Percentiles rank a stretch among this genome's conserved stretches.
Evolutionary conservation across 2,113 vertebrate genomes (phyloP).

Genomic region (Semnopithecus entellus): DNA sequence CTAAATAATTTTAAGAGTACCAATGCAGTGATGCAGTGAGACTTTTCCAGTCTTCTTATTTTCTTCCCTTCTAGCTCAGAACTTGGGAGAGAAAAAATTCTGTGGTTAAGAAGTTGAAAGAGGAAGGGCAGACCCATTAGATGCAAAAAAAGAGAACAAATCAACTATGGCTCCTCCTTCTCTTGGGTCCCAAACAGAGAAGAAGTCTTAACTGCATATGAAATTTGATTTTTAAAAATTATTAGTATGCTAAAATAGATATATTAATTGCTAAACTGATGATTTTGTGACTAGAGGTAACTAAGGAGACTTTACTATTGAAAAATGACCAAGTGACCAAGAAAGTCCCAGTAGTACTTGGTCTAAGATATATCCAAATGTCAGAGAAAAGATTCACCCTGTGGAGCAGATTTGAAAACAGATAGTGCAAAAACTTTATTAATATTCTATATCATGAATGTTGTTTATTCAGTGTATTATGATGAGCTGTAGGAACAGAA

Average conservation of each 20-base stretch:
- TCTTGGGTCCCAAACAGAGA: background rate
- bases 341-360: too few species aligned
- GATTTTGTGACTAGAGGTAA: too few species aligned
- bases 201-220: background rate
- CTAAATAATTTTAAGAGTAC: background rate
- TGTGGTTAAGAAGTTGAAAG: background rate
- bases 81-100: background rate
- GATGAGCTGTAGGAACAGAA: background rate
- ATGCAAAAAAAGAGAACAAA: background rate
- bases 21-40: too few species aligned
- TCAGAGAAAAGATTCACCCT: too few species aligned
- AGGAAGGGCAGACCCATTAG: background rate
- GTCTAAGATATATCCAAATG: too few species aligned
- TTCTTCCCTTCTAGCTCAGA: background rate
- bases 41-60: too few species aligned
- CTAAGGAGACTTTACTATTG: too few species aligned
- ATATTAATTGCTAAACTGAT: background rate
- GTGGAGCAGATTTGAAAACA: too few species aligned
- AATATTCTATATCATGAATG: background rate
- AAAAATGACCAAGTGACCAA: too few species aligned
- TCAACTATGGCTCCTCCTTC: background rate
- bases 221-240: background rate
- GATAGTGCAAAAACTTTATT: too few species aligned
- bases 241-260: background rate
- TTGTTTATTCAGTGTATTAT: background rate